These are phyloP conservation scores for Arvicanthis niloticus DNA, from an alignment of 2,113 vertebrate genomes.

Conservation along the genomic window DNA sequence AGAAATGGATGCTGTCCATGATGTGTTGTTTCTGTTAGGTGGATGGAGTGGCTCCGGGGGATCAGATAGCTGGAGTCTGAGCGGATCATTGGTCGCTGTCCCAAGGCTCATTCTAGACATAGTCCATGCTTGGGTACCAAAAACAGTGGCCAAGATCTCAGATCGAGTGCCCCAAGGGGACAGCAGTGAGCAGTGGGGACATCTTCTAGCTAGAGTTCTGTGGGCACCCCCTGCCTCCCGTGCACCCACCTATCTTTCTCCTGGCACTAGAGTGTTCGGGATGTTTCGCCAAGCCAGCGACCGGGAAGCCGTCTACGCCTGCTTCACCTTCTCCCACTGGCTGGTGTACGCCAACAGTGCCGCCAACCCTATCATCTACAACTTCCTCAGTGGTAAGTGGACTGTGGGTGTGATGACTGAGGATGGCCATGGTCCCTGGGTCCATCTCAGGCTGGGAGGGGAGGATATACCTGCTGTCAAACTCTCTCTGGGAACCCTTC, in stretches of 20 bases:
- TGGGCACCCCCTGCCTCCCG: background rate
- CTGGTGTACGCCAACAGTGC: constrained; percentile 84
- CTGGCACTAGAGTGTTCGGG: constrained; percentile 76
- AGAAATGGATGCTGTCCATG: background rate
- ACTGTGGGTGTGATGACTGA: background rate
- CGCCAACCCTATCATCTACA: constrained; percentile 83
- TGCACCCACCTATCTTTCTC: background rate
- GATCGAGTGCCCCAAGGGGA: background rate
- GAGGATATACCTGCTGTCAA: background rate
- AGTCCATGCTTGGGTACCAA: background rate
- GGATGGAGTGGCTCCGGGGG: background rate
- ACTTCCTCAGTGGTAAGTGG: constrained; percentile 82
- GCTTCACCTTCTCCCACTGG: constrained; percentile 85
- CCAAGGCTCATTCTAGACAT: background rate
- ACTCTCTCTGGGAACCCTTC: background rate
- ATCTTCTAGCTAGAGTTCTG: background rate
- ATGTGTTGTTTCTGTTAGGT: background rate
- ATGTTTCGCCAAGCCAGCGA: constrained; percentile 79
- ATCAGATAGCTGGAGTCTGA: background rate
- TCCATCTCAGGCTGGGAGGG: background rate
- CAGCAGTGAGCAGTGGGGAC: background rate
- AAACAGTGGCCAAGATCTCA: constrained; percentile 14
- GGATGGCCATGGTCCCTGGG: background rate
- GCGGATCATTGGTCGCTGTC: background rate
- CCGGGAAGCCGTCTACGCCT: constrained; percentile 81